These are phyloP conservation scores for Euura lappo DNA, from an alignment of 1,140 invertebrate genomes.

Conservation along the genomic window DNA sequence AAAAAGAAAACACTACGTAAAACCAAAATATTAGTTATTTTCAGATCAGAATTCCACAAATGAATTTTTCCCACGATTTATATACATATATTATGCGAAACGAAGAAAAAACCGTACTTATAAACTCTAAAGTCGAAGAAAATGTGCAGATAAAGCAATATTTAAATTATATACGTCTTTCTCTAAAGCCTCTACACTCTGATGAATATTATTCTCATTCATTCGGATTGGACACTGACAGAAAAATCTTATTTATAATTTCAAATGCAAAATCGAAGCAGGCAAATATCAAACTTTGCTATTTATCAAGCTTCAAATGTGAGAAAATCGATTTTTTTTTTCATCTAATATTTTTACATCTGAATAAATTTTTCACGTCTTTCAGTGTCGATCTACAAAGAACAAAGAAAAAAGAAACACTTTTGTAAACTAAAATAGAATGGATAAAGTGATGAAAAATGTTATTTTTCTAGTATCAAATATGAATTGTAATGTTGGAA, in stretches of 20 bases:
- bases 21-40: constrained; percentile 5
- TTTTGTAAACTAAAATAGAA: neutral
- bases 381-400: neutral
- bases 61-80: neutral
- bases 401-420: neutral
- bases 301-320: neutral
- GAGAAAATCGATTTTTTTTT: neutral
- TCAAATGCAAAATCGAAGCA: too few species aligned
- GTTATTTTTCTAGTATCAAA: constrained; percentile 1
- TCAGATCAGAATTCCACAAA: neutral
- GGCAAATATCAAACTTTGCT: too few species aligned
- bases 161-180: neutral
- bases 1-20: neutral
- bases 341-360: neutral
- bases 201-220: neutral
- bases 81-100: neutral
- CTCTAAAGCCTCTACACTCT: neutral
- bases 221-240: neutral
- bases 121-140: neutral
- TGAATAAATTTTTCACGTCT: neutral
- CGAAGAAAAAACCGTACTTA: neutral
- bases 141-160: neutral
- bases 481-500: neutral
- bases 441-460: neutral
- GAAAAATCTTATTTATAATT: neutral